Conservation (phyloP, 1,140 invertebrate genomes). For the Diachasma alloeum region DNA sequence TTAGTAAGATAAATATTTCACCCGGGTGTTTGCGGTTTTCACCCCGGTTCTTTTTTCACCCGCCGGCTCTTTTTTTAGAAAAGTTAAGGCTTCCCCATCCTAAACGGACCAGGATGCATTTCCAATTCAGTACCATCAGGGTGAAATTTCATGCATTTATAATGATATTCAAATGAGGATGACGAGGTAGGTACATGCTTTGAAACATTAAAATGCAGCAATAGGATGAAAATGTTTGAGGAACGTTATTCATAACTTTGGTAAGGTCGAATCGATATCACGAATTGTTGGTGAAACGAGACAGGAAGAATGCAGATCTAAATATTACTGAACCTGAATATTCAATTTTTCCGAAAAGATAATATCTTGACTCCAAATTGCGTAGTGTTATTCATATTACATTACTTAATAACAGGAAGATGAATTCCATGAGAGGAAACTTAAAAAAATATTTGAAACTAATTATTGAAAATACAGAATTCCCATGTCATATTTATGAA, state of each 20-base stretch:
- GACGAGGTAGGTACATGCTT: not conserved
- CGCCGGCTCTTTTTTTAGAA: not conserved
- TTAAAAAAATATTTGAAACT: too few species aligned
- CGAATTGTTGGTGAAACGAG: not conserved
- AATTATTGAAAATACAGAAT: too few species aligned
- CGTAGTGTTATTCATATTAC: too few species aligned
- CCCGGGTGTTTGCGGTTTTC: not conserved
- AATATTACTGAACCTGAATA: too few species aligned
- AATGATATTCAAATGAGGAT: not conserved
- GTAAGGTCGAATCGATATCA: not conserved
- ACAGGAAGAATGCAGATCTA: too few species aligned
- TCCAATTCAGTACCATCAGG: not conserved
- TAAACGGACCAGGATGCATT: not conserved
- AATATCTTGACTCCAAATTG: too few species aligned
- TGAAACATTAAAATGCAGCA: not conserved
- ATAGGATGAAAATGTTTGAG: not conserved
- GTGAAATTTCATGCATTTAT: not conserved
- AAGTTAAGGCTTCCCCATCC: not conserved
- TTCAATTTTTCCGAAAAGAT: too few species aligned
- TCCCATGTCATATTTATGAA: too few species aligned
- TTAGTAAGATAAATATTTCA: slow-evolving; percentile 24
- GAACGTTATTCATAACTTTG: not conserved
- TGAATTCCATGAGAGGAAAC: too few species aligned
- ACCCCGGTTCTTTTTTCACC: not conserved
- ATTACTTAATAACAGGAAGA: too few species aligned